phyloP scores from a whole-genome alignment of 2,797 vertebrate species.

The Cossypha polioptera region DNA sequence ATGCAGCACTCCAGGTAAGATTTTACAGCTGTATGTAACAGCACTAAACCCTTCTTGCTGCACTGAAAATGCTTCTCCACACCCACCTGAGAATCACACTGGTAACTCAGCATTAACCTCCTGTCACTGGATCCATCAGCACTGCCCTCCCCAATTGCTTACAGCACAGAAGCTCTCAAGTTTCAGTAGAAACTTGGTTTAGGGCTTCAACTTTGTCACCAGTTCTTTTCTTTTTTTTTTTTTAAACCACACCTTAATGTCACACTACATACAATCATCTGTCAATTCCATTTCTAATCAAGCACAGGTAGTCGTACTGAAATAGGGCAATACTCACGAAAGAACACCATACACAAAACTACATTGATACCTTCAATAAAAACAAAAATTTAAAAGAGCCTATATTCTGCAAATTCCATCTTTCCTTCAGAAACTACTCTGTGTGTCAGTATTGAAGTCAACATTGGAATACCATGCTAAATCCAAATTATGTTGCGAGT shows the following conservation, averaged over 20 bases:
- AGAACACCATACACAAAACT: neutral
- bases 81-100: neutral
- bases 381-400: neutral
- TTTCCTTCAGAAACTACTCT: neutral
- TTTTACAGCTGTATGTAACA: fast-evolving
- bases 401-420: neutral
- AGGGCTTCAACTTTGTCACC: neutral
- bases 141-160: neutral
- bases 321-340: neutral
- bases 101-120: neutral
- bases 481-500: neutral
- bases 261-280: neutral
- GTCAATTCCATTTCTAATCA: neutral
- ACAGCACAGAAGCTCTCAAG: neutral
- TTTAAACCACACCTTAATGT: neutral
- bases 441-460: neutral
- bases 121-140: neutral
- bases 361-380: neutral
- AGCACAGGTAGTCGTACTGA: neutral
- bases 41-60: neutral
- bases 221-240: neutral
- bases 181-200: neutral
- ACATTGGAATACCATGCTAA: neutral
- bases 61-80: neutral
- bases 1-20: neutral